Percentiles rank a stretch among this genome's conserved stretches.
phyloP scores from a whole-genome alignment of 2,797 vertebrate species.

The Argyrosomus regius region DNA sequence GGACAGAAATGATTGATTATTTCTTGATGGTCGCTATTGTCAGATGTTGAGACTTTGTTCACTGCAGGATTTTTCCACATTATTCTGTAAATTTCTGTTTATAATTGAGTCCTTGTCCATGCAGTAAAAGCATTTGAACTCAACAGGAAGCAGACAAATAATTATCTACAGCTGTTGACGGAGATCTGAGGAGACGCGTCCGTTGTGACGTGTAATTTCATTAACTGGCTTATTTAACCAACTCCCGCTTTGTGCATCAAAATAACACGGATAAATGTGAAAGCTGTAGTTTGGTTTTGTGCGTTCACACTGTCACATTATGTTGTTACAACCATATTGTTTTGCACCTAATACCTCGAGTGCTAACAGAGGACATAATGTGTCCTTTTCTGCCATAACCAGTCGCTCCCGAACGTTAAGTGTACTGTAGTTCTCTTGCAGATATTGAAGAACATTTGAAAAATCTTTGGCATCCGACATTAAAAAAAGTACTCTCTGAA shows the following conservation, averaged over 20 bases:
- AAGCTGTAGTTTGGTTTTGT: not conserved
- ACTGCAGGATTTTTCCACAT: not conserved
- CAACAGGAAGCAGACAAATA: not conserved
- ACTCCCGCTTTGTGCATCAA: not conserved
- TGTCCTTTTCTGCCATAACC: too few species aligned
- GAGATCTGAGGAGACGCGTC: not conserved
- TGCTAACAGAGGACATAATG: too few species aligned
- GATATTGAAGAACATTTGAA: too few species aligned
- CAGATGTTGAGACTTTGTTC: constrained; percentile 29
- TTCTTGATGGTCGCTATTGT: constrained; percentile 18
- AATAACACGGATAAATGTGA: not conserved
- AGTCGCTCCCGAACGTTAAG: too few species aligned
- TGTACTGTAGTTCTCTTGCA: too few species aligned
- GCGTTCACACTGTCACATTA: not conserved
- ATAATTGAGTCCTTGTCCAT: not conserved
- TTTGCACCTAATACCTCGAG: too few species aligned
- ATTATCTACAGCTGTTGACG: not conserved
- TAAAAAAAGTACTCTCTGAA: too few species aligned
- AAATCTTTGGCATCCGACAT: too few species aligned
- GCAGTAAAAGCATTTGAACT: not conserved
- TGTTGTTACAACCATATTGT: not conserved
- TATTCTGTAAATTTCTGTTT: not conserved
- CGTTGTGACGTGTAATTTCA: not conserved
- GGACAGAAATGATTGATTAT: constrained; percentile 15
- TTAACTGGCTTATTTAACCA: not conserved